Evolutionary conservation across 2,113 vertebrate genomes (phyloP).

Genomic region (Stigmatopora nigra): DNA sequence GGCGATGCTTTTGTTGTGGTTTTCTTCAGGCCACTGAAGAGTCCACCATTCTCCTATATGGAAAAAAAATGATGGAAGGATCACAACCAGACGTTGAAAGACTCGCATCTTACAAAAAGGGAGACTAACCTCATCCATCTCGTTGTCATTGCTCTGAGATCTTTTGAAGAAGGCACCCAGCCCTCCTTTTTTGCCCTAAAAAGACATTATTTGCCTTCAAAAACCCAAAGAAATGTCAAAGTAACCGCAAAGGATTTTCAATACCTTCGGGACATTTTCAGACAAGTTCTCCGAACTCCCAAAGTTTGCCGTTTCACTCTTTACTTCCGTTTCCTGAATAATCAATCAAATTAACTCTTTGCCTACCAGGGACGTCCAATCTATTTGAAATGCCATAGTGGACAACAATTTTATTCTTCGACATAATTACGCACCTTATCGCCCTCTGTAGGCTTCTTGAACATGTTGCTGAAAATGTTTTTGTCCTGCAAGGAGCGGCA

Average conservation of each 20-base stretch:
- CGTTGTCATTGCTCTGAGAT: constrained; percentile 42
- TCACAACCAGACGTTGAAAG: neutral
- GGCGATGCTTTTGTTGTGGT: constrained; percentile 34
- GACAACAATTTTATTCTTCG: too few species aligned
- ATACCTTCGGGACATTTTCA: constrained; percentile 25
- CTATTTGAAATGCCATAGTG: too few species aligned
- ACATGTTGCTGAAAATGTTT: constrained; percentile 50
- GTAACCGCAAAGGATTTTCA: neutral
- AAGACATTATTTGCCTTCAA: neutral
- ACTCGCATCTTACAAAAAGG: neutral
- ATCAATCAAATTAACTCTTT: too few species aligned
- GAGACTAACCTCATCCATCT: constrained; percentile 42
- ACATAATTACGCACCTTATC: constrained; percentile 15
- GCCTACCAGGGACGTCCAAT: too few species aligned
- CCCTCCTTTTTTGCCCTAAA: constrained; percentile 47
- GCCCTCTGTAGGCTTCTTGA: constrained; percentile 45
- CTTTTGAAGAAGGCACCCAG: constrained; percentile 45
- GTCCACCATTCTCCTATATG: constrained; percentile 45
- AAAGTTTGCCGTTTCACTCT: constrained; percentile 7
- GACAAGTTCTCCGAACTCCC: constrained; percentile 38
- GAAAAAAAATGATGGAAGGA: neutral
- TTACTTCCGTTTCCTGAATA: constrained; percentile 23
- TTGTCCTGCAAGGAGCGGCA: constrained; percentile 43
- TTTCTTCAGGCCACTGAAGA: constrained; percentile 47
- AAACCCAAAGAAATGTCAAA: neutral